A percentile compares a stretch with the other conserved stretches of the same genome.
phyloP scores from a whole-genome alignment of 2,888 invertebrate genomes.

The Amphipyra berbera region DNA sequence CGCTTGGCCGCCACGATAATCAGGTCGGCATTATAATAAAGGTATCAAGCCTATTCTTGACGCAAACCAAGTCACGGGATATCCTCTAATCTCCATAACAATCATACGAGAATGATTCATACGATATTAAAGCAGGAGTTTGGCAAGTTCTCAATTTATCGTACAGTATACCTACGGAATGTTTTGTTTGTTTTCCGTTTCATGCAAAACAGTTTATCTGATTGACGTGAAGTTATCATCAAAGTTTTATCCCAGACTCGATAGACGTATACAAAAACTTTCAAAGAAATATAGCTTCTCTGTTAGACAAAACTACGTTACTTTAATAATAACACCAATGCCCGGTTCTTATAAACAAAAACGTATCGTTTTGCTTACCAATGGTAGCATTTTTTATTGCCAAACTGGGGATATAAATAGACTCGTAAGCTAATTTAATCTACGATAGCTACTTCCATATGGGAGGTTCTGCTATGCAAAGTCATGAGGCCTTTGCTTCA shows the following conservation, averaged over 20 bases:
- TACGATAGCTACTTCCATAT: too few species aligned
- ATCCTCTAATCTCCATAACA: constrained; percentile 33
- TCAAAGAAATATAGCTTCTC: not conserved
- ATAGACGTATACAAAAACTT: constrained; percentile 1
- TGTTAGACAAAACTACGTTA: not conserved
- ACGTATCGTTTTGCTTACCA: too few species aligned
- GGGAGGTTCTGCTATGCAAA: too few species aligned
- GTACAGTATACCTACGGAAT: constrained; percentile 13
- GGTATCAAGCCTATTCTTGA: constrained; percentile 20
- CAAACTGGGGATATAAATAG: too few species aligned
- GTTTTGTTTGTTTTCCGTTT: constrained; percentile 29
- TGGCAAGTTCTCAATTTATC: constrained; percentile 50
- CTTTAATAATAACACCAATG: too few species aligned
- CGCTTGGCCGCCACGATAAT: not conserved
- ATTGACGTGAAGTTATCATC: constrained; percentile 39
- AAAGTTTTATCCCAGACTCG: constrained; percentile 1
- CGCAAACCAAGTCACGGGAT: constrained; percentile 10
- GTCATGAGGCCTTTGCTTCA: too few species aligned
- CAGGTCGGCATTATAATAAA: too few species aligned
- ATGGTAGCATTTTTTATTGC: too few species aligned
- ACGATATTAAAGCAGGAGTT: constrained; percentile 33
- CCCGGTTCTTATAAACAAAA: too few species aligned
- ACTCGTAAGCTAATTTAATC: too few species aligned
- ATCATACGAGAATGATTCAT: constrained; percentile 43
- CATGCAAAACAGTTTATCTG: constrained; percentile 39